These are phyloP conservation scores for Macaria liturata DNA, from an alignment of 2,888 invertebrate genomes.

Conservation along the genomic window DNA sequence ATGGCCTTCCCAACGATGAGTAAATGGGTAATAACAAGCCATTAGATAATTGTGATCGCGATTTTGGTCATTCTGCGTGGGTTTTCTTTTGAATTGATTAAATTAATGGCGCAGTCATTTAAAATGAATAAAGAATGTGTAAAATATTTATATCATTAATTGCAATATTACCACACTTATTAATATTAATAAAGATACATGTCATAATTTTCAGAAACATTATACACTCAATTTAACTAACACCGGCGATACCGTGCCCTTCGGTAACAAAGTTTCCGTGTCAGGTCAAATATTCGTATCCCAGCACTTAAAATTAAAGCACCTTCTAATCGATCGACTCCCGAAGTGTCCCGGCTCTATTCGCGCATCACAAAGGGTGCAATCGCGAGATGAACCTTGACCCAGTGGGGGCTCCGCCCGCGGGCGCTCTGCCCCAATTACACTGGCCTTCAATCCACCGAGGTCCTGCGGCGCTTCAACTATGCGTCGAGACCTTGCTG, in stretches of 20 bases:
- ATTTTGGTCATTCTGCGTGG: not conserved
- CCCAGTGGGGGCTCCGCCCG: slow-evolving; percentile 61
- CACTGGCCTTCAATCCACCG: slow-evolving; percentile 58
- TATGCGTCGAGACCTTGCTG: slow-evolving; percentile 27
- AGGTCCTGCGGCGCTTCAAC: slow-evolving; percentile 56
- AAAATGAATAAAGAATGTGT: no score
- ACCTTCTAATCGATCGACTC: slow-evolving; percentile 9
- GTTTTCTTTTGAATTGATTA: no score
- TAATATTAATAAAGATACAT: no score
- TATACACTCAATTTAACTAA: no score
- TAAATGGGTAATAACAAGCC: not conserved
- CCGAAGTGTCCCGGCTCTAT: slow-evolving; percentile 10
- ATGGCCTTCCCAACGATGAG: not conserved
- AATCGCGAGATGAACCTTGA: slow-evolving; percentile 55
- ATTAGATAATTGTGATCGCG: slow-evolving; percentile 2
- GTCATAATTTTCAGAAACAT: no score
- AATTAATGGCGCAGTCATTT: no score
- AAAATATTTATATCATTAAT: no score
- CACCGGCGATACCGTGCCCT: no score
- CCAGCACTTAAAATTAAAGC: slow-evolving; percentile 5
- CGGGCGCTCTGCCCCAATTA: slow-evolving; percentile 69
- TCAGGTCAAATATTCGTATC: no score
- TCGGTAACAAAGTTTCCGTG: no score
- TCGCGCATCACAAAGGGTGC: slow-evolving; percentile 27
- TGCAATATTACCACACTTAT: no score